Percentiles rank a stretch among this genome's conserved stretches.
Conservation (phyloP, 2,888 invertebrate species). For the Dryobota labecula region DNA sequence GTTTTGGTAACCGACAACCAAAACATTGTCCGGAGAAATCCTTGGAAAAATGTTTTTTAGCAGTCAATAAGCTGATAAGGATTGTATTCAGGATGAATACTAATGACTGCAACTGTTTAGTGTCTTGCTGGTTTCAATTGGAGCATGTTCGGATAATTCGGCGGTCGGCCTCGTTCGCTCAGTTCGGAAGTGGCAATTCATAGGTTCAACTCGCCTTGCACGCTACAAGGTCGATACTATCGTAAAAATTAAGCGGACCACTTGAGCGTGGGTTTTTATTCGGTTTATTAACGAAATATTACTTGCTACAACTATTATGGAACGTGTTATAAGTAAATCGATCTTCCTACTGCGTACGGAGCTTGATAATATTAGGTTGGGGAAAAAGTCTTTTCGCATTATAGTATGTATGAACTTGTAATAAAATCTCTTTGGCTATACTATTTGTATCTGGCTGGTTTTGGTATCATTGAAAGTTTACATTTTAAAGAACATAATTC, state of each 20-base stretch:
- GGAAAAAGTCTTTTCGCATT: too few species aligned
- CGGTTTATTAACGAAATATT: constrained; percentile 51
- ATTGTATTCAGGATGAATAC: constrained; percentile 30
- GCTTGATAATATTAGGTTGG: constrained; percentile 36
- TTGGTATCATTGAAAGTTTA: too few species aligned
- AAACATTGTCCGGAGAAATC: constrained; percentile 42
- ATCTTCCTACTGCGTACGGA: constrained; percentile 33
- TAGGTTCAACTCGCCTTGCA: constrained; percentile 75
- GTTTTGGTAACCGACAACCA: constrained; percentile 44
- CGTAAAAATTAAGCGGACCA: constrained; percentile 63
- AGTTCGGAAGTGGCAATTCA: constrained; percentile 83
- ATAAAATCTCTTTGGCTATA: too few species aligned
- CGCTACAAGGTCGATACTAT: constrained; percentile 75
- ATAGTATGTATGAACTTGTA: too few species aligned
- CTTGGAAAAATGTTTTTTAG: constrained; percentile 37
- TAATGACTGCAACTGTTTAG: constrained; percentile 42
- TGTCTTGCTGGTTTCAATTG: constrained; percentile 54
- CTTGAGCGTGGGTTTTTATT: constrained; percentile 54
- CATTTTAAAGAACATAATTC: too few species aligned
- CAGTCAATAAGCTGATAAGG: constrained; percentile 21
- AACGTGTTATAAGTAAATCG: constrained; percentile 27
- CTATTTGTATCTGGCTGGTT: too few species aligned
- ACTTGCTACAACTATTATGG: constrained; percentile 38
- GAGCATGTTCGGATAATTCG: constrained; percentile 69
- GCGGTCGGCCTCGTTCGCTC: constrained; percentile 74